A percentile compares a stretch with the other conserved stretches of the same genome.
phyloP scores from a whole-genome alignment of 2,113 vertebrate genomes.

The Eubucco bourcierii region DNA sequence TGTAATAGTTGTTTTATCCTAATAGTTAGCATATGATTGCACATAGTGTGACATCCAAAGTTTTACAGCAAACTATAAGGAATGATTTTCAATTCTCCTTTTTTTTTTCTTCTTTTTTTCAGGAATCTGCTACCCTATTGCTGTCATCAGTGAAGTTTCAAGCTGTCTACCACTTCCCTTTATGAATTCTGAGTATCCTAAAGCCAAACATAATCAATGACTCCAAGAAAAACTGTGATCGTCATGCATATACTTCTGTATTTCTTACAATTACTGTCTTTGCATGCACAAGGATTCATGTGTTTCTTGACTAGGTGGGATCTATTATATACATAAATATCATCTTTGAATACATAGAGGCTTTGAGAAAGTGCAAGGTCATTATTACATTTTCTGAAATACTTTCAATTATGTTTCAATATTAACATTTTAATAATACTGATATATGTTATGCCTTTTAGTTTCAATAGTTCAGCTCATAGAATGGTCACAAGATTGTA shows the following conservation, averaged over 20 bases:
- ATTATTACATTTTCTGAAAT: neutral
- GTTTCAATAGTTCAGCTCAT: neutral
- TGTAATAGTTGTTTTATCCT: neutral
- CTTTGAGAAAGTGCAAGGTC: neutral
- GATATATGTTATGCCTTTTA: neutral
- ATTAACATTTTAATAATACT: neutral
- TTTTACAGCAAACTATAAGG: neutral
- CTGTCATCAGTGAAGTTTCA: neutral
- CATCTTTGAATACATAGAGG: neutral
- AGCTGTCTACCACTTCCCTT: neutral
- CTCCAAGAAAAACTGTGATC: neutral
- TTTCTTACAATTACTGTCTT: neutral
- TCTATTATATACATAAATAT: neutral
- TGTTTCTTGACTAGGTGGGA: neutral
- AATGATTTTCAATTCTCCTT: neutral
- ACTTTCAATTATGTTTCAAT: neutral
- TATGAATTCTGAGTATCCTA: neutral
- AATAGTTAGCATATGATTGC: neutral
- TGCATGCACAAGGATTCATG: neutral
- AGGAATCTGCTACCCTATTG: neutral
- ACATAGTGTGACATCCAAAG: neutral
- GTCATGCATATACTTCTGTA: neutral
- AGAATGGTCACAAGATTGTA: neutral
- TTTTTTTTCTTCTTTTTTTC: neutral
- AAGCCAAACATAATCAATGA: neutral